Base-by-base conservation (phyloP, 2,888 invertebrate genomes). In the Oscheius onirici region DNA sequence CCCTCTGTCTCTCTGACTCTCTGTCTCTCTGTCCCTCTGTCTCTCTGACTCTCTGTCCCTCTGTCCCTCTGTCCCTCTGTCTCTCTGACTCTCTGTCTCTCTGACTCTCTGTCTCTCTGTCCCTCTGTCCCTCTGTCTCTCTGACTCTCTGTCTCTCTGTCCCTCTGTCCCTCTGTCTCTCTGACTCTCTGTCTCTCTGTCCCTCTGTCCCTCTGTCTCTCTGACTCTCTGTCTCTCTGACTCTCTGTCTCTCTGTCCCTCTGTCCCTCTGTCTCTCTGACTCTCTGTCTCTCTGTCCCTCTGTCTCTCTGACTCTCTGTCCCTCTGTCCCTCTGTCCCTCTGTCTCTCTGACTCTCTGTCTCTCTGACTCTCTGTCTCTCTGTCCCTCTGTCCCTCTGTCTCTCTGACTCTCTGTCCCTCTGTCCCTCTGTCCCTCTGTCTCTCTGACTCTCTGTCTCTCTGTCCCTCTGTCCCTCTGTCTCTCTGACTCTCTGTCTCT, bases 111-210 rank as follows among this genome's bases (percentile, higher is more conserved):
- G 34, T 34, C 34, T 34, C 34, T 34, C 69, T 20, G 74, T 69
- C 52, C 28, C 5, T 54, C 3, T 3, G 17, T 11, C n/a, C 86
- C 87, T 88, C 8, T 3, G 34, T n/a, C n/a, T n/a, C n/a, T 8
- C 8, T 34, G 34, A 6, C 34, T 34, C 34, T 34, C 69, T 20
- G 74, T 69, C 52, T 41, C 5, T 54, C 3, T 3, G 17, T 11
- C n/a, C 86, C 87, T 88, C 8, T 3, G 34, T n/a, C n/a, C n/a
- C n/a, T 8, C 8, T 34, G 34, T 34, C 34, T 34, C 34, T 34
- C 69, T 20, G 74, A 70, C 52, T 41, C 5, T 54, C 3, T 3
- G 17, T 11, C n/a, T 86, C 87, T 88, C 8, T 3, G 34, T n/a
- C n/a, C n/a, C n/a, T n/a, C n/a, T n/a, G n/a, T n/a, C n/a, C n/a